A percentile compares a stretch with the other conserved stretches of the same genome.
Conservation (phyloP, 2,113 vertebrate species). For the Oncorhynchus keta region DNA sequence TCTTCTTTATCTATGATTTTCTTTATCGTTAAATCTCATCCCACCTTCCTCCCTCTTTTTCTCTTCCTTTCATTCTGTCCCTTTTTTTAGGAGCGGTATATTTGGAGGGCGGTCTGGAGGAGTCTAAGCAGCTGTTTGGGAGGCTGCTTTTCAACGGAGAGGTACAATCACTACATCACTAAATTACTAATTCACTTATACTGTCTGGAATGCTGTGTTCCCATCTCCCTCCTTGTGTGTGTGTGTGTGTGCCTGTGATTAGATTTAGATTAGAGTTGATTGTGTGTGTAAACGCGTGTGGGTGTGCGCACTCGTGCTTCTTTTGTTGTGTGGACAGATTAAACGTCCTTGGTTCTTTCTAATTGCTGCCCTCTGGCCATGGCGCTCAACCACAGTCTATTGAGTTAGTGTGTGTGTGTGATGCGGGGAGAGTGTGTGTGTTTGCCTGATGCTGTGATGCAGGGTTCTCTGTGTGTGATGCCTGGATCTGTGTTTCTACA, state of each 20-base stretch:
- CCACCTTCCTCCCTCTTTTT: too few species aligned
- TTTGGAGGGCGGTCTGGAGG: slow-evolving; percentile 91
- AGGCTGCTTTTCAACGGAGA: slow-evolving; percentile 90
- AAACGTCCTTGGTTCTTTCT: slow-evolving; percentile 30
- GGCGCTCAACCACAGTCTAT: slow-evolving; percentile 14
- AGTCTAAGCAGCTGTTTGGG: slow-evolving; percentile 92
- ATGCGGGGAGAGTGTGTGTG: slow-evolving; percentile 12
- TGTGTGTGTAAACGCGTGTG: neutral
- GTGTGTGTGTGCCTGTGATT: neutral
- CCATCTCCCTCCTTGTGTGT: neutral
- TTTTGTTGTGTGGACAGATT: slow-evolving; percentile 2
- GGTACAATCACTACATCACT: slow-evolving; percentile 69
- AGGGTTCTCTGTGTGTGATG: too few species aligned
- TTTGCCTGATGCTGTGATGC: slow-evolving; percentile 1
- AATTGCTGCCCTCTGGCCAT: slow-evolving; percentile 21
- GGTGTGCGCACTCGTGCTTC: neutral
- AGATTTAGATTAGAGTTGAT: too few species aligned
- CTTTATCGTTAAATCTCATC: too few species aligned
- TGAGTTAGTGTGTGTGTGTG: slow-evolving; percentile 15
- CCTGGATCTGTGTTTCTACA: neutral
- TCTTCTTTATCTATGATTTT: too few species aligned
- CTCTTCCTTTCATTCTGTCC: neutral
- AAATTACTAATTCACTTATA: neutral
- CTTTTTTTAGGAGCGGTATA: slow-evolving; percentile 87
- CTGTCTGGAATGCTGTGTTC: neutral